Base-by-base conservation (phyloP, 2,797 vertebrate genomes). In the Poecilia wingei region DNA sequence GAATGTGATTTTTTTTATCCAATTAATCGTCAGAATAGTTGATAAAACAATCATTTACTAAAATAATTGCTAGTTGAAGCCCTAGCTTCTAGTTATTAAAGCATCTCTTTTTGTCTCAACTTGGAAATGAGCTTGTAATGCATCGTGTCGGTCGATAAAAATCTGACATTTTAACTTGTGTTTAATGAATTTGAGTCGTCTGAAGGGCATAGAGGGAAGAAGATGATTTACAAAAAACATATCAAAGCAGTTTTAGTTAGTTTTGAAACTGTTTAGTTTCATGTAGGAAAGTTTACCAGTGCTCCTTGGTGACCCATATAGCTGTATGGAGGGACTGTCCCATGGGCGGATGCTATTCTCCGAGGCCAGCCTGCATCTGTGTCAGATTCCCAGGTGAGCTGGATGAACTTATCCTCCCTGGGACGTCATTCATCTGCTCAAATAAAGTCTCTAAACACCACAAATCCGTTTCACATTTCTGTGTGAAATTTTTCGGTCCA, bases 341-440 rank as follows among this genome's bases (percentile, higher is more conserved):
- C 59, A 45, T 76, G 85, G 70, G 66, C 66, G 74, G 71, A 49
- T 76, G 70, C 64, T 79, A 70, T 76, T 91, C 88, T 87, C 91
- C 82, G 49, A 78, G 81, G 87, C n/a, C 3, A 0, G 76, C 73
- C 2, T 68, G 72, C 41, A 0, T 78, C 77, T 39, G 41, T 6
- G 14, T 36, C 70, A 31, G 79, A 77, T 73, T 91, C 93, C 91
- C 92, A 91, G 92, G 90, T 92, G 93, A 85, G 84, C 80, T 25
- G 33, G 74, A 77, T 77, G 80, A 86, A 82, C 75, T 86, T 84
- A 89, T 91, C 82, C 90, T 83, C 91, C 78, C 70, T 76, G 92
- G 89, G 83, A 89, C 49, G 1, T 77, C 69, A 72, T 79, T 91
- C 92, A 95, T 94, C 91, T 94, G 93, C 84, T 70, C 80, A 81